Percentiles rank a stretch among this genome's conserved stretches.
Conservation (phyloP, 2,888 invertebrate genomes). For the Trissolcus japonicus region DNA sequence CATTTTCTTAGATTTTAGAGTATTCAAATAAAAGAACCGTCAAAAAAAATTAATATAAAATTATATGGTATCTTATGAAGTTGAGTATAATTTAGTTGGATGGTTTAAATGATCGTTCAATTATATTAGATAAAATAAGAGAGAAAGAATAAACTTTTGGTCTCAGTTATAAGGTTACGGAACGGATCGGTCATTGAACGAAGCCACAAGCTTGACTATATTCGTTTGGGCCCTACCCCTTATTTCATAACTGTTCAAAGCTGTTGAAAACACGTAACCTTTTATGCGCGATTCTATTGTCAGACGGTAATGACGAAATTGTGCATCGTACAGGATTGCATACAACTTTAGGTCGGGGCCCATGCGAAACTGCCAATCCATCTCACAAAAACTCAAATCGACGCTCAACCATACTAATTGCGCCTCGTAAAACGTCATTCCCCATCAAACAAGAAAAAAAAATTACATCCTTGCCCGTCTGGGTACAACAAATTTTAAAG, state of each 20-base stretch:
- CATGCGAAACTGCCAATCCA: conserved; percentile 46
- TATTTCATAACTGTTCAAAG: conserved; percentile 70
- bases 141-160: neutral
- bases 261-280: conserved; percentile 70
- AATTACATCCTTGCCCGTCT: too few species aligned
- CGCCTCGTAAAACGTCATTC: conserved; percentile 28
- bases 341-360: conserved; percentile 61
- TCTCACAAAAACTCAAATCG: conserved; percentile 28
- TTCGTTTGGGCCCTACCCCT: conserved; percentile 62
- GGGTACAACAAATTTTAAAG: too few species aligned
- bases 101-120: too few species aligned
- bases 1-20: too few species aligned
- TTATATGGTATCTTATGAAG: too few species aligned
- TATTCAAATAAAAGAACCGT: too few species aligned
- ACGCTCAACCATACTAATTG: conserved; percentile 33
- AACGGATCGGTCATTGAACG: conserved; percentile 57
- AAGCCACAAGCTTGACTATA: conserved; percentile 49
- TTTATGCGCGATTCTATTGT: conserved; percentile 74
- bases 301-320: conserved; percentile 60
- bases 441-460: too few species aligned
- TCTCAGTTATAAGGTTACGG: conserved; percentile 55
- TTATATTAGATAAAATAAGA: neutral
- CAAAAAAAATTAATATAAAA: too few species aligned
- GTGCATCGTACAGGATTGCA: conserved; percentile 50
- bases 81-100: too few species aligned